A percentile compares a stretch with the other conserved stretches of the same genome.
These are phyloP conservation scores for Ormyrus thymus DNA, from an alignment of 2,888 invertebrate species.

Conservation along the genomic window DNA sequence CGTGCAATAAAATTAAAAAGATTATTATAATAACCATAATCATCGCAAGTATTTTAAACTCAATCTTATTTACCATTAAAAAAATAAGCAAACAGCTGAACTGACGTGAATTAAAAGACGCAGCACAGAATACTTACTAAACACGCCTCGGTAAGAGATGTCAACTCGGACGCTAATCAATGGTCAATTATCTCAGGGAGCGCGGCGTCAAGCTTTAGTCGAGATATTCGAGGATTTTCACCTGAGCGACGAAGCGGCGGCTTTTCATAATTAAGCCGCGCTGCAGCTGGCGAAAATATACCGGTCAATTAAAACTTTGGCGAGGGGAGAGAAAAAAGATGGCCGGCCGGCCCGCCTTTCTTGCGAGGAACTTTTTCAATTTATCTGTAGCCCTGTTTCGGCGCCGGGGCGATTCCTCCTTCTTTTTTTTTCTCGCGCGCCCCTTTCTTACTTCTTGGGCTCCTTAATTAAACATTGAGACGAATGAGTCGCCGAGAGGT, in stretches of 20 bases:
- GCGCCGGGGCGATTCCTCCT: background rate
- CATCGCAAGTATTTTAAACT: no score
- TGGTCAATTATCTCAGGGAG: no score
- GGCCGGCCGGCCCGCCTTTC: background rate
- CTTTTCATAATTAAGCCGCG: constrained; percentile 41
- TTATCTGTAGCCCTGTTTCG: constrained; percentile 49
- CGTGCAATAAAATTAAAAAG: no score
- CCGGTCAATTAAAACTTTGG: constrained; percentile 52
- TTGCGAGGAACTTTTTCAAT: constrained; percentile 51
- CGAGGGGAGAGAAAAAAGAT: constrained; percentile 15
- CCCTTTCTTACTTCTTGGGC: background rate
- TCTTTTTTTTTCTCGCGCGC: constrained; percentile 12
- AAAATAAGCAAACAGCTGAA: no score
- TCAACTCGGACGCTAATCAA: no score
- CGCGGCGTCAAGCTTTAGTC: no score
- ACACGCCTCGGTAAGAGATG: no score
- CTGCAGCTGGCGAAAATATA: constrained; percentile 19
- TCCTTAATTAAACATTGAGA: constrained; percentile 22
- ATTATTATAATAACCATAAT: no score
- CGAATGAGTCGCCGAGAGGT: background rate
- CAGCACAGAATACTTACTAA: no score
- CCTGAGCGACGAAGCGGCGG: constrained; percentile 2
- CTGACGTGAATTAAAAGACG: no score
- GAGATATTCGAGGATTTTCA: constrained; percentile 8
- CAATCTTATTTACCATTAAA: constrained; percentile 5